Base-by-base conservation (phyloP, 2,888 invertebrate species). In the Eremobia ochroleuca region DNA sequence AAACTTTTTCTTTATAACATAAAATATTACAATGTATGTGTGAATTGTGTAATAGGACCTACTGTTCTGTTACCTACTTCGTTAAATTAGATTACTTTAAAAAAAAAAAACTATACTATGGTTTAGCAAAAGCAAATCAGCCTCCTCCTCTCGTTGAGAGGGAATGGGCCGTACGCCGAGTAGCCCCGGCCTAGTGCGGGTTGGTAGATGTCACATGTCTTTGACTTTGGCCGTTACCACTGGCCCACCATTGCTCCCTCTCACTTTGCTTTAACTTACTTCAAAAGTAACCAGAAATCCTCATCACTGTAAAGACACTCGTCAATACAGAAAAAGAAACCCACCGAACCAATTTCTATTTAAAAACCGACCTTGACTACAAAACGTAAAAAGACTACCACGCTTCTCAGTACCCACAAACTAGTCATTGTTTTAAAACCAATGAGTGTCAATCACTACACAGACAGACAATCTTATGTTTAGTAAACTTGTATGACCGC, bases 401-500 rank as follows among this genome's bases (percentile, higher is more conserved):
- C 21, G 34, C 11, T 76, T 86, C 77, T 75, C 9, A 68, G 78
- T 67, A 76, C n/a, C 5, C 37, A 49, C 61, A 58, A 84, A 84
- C 59, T 21, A 43, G 8, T 76, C 74, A 88, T 79, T 88, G 85
- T 88, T 79, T 70, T 21, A 59, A 70, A 67, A 59, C 37, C 43
- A 81, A 82, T 70, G 67, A 66, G 65, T 70, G 72, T 83, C 80
- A 79, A 73, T 75, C 87, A 83, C n/a, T 49, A 9, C 11, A 21
- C 61, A 31, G 49, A 67, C 71, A 68, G 71, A 49, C 72, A 71
- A 37, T 61, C 40, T 49, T 61, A 49, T 84, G 86, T 86, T 83
- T 86, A 77, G 77, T 84, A 84, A 84, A 84, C 83, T 86, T 61
- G 65, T 31, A 31, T 34, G 46, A 6, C 40, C 68, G 79, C 59